phyloP scores from a whole-genome alignment of 2,888 invertebrate genomes.

The Cabera pusaria region DNA sequence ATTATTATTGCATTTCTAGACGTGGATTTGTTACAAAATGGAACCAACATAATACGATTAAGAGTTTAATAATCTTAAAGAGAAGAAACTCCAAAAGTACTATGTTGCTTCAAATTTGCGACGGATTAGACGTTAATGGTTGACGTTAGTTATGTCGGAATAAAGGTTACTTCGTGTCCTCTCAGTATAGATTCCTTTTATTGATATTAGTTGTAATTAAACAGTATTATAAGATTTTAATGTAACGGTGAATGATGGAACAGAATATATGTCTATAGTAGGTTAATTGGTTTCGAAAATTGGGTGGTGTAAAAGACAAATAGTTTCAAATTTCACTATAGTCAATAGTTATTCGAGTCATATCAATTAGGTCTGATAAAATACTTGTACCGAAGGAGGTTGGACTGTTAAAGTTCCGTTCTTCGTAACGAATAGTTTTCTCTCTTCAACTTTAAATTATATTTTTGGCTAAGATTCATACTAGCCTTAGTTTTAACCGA shows the following conservation, averaged over 20 bases:
- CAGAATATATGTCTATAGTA: slow-evolving; percentile 13
- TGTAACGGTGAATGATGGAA: slow-evolving; percentile 24
- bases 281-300: slow-evolving; percentile 28
- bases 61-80: too few relatives aligned
- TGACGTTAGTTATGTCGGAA: slow-evolving; percentile 5
- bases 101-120: slow-evolving; percentile 6
- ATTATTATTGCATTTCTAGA: slow-evolving; percentile 11
- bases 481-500: slow-evolving; percentile 4
- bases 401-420: slow-evolving; percentile 4
- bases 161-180: slow-evolving; percentile 36
- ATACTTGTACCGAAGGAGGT: slow-evolving; percentile 16
- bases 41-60: slow-evolving; percentile 5
- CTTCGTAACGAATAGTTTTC: slow-evolving; percentile 8
- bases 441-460: slow-evolving; percentile 9
- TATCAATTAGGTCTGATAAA: slow-evolving; percentile 63
- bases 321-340: slow-evolving; percentile 57
- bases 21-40: slow-evolving; percentile 4
- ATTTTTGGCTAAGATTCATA: slow-evolving; percentile 5
- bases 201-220: slow-evolving; percentile 32
- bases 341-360: slow-evolving; percentile 69
- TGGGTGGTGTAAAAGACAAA: slow-evolving; percentile 53
- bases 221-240: slow-evolving; percentile 39
- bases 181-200: slow-evolving; percentile 43
- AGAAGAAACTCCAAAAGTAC: too few relatives aligned
- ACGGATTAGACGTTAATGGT: slow-evolving; percentile 6